Evolutionary conservation across 2,888 invertebrate species (phyloP), one percentile per base, ranked within the genome.

Genomic region (Agrotis ipsilon): DNA sequence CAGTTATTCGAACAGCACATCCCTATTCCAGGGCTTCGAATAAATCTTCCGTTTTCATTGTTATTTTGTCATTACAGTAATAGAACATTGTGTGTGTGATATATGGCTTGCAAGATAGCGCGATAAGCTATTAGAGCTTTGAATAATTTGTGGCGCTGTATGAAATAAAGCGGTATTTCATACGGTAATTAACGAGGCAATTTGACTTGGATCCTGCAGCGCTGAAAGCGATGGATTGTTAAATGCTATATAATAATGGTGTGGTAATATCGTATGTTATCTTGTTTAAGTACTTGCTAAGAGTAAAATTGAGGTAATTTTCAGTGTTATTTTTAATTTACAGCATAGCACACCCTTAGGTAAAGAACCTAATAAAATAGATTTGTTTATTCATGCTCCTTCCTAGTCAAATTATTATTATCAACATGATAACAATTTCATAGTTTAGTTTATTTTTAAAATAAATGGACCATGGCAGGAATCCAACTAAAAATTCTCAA

Each of bases 61-160:
- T 90, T 90, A 90, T 88, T 87, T 88, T 89, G 90, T 90, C 91
- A 88, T 90, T 89, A 88, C 81, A 72, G 85, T 89, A 87, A 90
- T 88, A 89, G 86, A 87, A 89, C 86, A 87, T 85, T 87, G 86
- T 84, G 76, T 86, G 85, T 88, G 82, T 81, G 85, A 84, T 81
- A 75, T 71, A 84, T 72, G 67, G 77, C 67, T 43, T 61, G 68
- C 61, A 67, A 78, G 81, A 83, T 83, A 70, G 72, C 70, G 62
- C 82, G 88, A 86, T 88, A 81, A 83, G 77, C 80, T 84, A 82
- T 84, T 85, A 86, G 68, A 66, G 69, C 73, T 75, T 73, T 68
- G 76, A 82, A 81, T 85, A 85, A 83, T 83, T 83, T 72, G 74
- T 58, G 65, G 16, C 64, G 68, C 74, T 68, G 67, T 75, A 58